Evolutionary conservation across 2,888 invertebrate species (phyloP).

Genomic region (Isoperla grammatica): DNA sequence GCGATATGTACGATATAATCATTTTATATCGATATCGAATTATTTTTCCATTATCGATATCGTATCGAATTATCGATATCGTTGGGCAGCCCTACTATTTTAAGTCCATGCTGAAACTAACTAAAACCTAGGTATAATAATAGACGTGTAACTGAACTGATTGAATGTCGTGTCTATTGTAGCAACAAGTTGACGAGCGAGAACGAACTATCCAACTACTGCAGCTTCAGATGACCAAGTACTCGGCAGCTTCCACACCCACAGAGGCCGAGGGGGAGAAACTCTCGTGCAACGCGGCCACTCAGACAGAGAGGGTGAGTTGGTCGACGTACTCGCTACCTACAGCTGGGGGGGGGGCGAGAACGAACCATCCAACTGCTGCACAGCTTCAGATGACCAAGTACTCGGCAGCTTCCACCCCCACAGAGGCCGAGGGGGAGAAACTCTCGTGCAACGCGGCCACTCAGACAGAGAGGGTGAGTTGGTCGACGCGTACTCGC

Average conservation of each 20-base stretch:
- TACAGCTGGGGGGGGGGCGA: not conserved
- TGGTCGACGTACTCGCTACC: too few relatives aligned
- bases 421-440: slow-evolving; percentile 31
- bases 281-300: slow-evolving; percentile 67
- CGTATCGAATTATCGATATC: too few relatives aligned
- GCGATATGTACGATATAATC: too few relatives aligned
- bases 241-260: slow-evolving; percentile 41
- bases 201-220: slow-evolving; percentile 75
- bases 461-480: slow-evolving; percentile 82
- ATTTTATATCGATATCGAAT: too few relatives aligned
- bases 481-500: too few relatives aligned
- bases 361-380: not conserved
- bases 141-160: too few relatives aligned
- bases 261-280: slow-evolving; percentile 31
- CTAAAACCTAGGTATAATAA: too few relatives aligned
- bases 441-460: slow-evolving; percentile 63
- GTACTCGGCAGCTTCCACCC: not conserved
- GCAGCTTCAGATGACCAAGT: slow-evolving; percentile 67
- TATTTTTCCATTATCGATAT: too few relatives aligned
- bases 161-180: slow-evolving; percentile 41
- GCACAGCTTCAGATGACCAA: not conserved
- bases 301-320: slow-evolving; percentile 79
- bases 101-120: too few relatives aligned
- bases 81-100: too few relatives aligned
- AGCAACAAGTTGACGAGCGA: slow-evolving; percentile 81